Evolutionary conservation across 2,113 vertebrate genomes (phyloP).

Genomic region (Canis aureus): DNA sequence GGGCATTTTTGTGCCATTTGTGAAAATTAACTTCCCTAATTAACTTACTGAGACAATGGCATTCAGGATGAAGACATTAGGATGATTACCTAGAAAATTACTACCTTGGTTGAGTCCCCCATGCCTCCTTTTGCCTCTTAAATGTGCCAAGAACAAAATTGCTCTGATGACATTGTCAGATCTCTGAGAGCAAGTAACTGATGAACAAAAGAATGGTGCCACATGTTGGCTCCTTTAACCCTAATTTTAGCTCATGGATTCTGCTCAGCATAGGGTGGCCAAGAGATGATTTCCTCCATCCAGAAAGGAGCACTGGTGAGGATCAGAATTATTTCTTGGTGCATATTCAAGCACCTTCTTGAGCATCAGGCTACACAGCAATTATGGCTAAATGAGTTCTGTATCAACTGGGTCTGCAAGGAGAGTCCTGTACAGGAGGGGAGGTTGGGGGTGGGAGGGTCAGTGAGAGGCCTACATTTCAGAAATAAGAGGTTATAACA

Average conservation of each 20-base stretch:
- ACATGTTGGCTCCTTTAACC: slow-evolving; percentile 76
- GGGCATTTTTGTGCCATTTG: slow-evolving; percentile 87
- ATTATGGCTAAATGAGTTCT: slow-evolving; percentile 78
- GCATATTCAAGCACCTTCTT: slow-evolving; percentile 67
- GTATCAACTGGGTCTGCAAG: slow-evolving; percentile 63
- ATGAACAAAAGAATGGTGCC: slow-evolving; percentile 71
- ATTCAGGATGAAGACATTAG: slow-evolving; percentile 88
- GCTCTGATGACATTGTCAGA: slow-evolving; percentile 84
- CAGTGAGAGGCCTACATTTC: slow-evolving; percentile 34
- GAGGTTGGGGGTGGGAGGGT: not conserved
- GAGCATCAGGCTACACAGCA: slow-evolving; percentile 49
- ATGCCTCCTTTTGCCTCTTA: slow-evolving; percentile 76
- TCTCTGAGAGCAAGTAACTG: slow-evolving; percentile 71
- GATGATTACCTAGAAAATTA: slow-evolving; percentile 90
- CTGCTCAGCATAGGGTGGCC: slow-evolving; percentile 65
- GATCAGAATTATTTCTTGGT: slow-evolving; percentile 70
- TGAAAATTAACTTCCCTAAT: slow-evolving; percentile 90
- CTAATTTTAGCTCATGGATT: slow-evolving; percentile 71
- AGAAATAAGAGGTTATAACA: slow-evolving; percentile 64
- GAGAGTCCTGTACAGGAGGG: not conserved
- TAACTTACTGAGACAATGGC: slow-evolving; percentile 85
- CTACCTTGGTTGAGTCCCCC: slow-evolving; percentile 87
- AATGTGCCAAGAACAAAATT: slow-evolving; percentile 86
- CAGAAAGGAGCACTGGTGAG: slow-evolving; percentile 64
- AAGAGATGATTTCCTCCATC: slow-evolving; percentile 60